Base-by-base conservation (phyloP, 1,140 invertebrate species). In the Halesus radiatus region DNA sequence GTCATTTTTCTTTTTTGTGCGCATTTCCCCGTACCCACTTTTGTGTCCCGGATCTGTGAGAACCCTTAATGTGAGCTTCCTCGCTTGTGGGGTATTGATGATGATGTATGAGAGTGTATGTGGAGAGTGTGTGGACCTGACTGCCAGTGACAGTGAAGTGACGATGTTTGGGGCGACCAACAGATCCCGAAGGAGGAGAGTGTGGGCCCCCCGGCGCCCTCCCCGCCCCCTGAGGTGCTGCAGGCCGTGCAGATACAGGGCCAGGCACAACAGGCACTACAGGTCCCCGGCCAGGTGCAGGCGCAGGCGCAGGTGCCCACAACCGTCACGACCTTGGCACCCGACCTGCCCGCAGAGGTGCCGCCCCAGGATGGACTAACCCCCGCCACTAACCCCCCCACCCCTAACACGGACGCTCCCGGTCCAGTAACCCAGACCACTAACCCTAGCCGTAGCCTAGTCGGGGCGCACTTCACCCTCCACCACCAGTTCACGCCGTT, bases 171-270 rank as follows among this genome's bases (percentile, higher is more conserved):
- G 82, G 82, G 76, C 83, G 80, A 88, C 87, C 89, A 87, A 89
- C 91, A 92, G 91, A 91, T 91, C 88, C 88, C 87, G 89, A 92
- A 92, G 91, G 92, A 92, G 84, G 87, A 87, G 85, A 45, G 37
- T 13, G 85, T 86, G 83, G 60, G 66, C 18, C 70, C 92, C 85
- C 87, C 81, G 64, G 60, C 29, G 53, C 84, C 84, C 80, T 84
- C 84, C 81, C 84, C 84, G 77, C 78, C 85, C 70, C 70, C 79
- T 26, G 81, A 80, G 81, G 79, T 80, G 82, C 81, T 3, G 37
- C 37, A 45, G 37, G 32, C 32, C 7, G 32, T 7, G 37, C 37
- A 45, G 37, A 45, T 45, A 13, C 37, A 45, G 37, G 37, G 37
- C 37, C 8, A 37, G 82, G 81, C 52, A 76, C 84, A 66, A 79